Base-by-base conservation (phyloP, 2,113 vertebrate species). In the Ophiodon elongatus region DNA sequence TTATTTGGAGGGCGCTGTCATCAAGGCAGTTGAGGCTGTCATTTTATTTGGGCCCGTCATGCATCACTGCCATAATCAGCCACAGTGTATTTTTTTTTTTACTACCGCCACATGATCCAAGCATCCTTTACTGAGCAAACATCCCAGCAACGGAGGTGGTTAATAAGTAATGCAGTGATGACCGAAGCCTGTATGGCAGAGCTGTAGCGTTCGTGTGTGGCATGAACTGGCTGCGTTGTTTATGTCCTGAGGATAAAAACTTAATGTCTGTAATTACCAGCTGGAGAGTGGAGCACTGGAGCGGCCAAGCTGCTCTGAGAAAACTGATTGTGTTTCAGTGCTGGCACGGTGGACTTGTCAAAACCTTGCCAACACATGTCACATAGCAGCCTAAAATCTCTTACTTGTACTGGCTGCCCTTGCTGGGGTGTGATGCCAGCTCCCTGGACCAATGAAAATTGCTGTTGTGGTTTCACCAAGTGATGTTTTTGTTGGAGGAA, bases 191-290 rank as follows among this genome's bases (percentile, higher is more conserved):
- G 27, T 56, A 15, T 37, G 45, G 70, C 23, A 4, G n/a, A 59
- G 74, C 59, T 43, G 64, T 8, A 50, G 67, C 27, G 43, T 76
- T 52, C 54, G 82, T 76, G 88, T 91, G 91, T 83, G 90, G 88
- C 82, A 47, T 25, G 60, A 85, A 65, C 81, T 64, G 82, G 76
- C 80, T 37, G 70, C 37, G 9, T 74, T 88, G 84, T 88, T 91
- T 90, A 91, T 85, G 83, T 81, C 84, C 73, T 1, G 59, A 66
- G 87, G 83, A 87, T 82, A 85, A 90, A 90, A 85, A 67, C 47
- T 70, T 72, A 80, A 87, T 72, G 85, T 84, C 82, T 85, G 78
- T 89, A 84, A 89, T 92, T 91, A 89, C 69, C 60, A 84, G 89
- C 88, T 90, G 88, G 79, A 79, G 69, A 89, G 76, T 5, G 77